Base-by-base conservation (phyloP, 2,113 vertebrate genomes). In the Spilogale gracilis region DNA sequence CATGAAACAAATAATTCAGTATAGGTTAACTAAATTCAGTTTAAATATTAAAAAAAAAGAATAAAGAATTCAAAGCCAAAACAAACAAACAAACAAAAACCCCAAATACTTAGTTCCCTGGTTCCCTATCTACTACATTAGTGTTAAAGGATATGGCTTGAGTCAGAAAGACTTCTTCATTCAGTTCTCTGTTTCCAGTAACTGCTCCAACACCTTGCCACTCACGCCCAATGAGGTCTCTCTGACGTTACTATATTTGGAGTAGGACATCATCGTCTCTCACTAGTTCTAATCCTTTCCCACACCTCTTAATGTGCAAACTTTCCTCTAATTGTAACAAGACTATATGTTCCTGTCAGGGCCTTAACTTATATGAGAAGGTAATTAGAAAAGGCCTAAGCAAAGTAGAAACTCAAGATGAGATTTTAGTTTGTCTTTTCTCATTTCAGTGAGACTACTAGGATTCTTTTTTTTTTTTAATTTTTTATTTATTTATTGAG, bases 181-280 rank as follows among this genome's bases (percentile, higher is more conserved):
- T 56, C 27, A 38, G 25, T 48, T 23, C 17, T n/a, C 27, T 30
- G 27, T 21, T 50, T 60, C 25, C 0, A 0, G 43, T 13, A 9
- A 38, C 14, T 8, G 0, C 23, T 11, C 18, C 16, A 16, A 5
- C 1, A 8, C 30, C 30, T 67, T 67, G 6, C 63, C 30, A 67
- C 13, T 67, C 4, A 76, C 12, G 8, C 20, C 5, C 27, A 2
- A 9, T 16, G 8, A 9, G 58, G n/a, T 16, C 0, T 48, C 2
- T 6, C 21, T 60, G 11, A 43, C 54, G 23, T n/a, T 9, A 6
- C 2, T 2, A 32, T 23, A 4, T 4, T 56, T 82, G 21, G 38
- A 74, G 16, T 25, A 63, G 21, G 3, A 1, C 10, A 18, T 0
- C 2, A 27, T 30, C 9, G 5, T 5, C 80, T 63, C 54, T 43